These are phyloP conservation scores for Arctocebus calabarensis DNA, from an alignment of 2,797 vertebrate genomes.

Conservation along the genomic window DNA sequence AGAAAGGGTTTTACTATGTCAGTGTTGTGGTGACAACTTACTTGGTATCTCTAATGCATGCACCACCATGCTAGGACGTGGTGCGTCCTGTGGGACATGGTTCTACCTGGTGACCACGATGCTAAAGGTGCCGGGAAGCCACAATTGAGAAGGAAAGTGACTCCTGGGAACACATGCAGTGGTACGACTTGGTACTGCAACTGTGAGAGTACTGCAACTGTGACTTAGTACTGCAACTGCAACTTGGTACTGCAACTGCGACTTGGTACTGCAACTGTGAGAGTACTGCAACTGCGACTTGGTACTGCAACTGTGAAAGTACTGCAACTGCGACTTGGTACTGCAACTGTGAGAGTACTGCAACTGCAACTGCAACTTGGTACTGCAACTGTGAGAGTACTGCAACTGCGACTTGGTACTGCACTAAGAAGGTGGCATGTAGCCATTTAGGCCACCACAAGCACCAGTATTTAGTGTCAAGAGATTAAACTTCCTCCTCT, in stretches of 20 bases:
- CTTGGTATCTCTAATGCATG: neutral
- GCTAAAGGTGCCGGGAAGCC: neutral
- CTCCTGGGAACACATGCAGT: fast-evolving
- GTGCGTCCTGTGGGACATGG: neutral
- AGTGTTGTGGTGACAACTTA: neutral
- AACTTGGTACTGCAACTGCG: no score
- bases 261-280: no score
- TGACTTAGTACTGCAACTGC: no score
- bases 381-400: no score
- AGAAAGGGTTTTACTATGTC: neutral
- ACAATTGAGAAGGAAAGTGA: neutral
- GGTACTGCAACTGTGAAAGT: no score
- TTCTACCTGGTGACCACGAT: neutral
- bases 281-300: no score
- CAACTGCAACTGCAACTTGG: no score
- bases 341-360: no score
- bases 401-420: no score
- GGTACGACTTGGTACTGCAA: fast-evolving
- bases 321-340: no score
- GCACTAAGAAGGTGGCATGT: fast-evolving
- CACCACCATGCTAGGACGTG: neutral
- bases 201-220: no score
- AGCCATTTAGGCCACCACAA: neutral
- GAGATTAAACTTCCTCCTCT: neutral
- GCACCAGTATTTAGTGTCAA: neutral